These are phyloP conservation scores for Pseudomyrmex dendroicus DNA, from an alignment of 1,140 invertebrate species.

Conservation along the genomic window DNA sequence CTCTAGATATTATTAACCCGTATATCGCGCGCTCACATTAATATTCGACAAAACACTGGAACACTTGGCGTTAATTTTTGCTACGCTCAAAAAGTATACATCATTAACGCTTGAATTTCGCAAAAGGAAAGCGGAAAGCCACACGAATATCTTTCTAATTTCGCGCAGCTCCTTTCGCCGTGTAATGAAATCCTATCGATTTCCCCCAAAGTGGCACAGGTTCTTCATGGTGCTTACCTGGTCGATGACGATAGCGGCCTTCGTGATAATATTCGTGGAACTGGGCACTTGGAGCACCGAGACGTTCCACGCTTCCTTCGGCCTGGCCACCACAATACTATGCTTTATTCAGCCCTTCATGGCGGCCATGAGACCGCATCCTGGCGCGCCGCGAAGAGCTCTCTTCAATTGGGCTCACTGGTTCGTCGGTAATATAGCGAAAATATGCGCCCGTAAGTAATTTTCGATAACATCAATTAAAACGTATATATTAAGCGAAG, in stretches of 20 bases:
- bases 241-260: slow-evolving; percentile 90
- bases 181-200: slow-evolving; percentile 48
- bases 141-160: not conserved
- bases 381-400: slow-evolving; percentile 91
- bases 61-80: no score
- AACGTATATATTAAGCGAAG: no score
- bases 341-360: slow-evolving; percentile 94
- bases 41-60: not conserved
- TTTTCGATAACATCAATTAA: not conserved
- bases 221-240: slow-evolving; percentile 94
- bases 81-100: not conserved
- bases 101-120: slow-evolving; percentile 26
- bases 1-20: not conserved
- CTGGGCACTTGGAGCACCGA: slow-evolving; percentile 90
- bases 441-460: slow-evolving; percentile 95
- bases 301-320: slow-evolving; percentile 93
- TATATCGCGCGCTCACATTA: not conserved
- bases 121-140: slow-evolving; percentile 14
- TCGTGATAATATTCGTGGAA: slow-evolving; percentile 94
- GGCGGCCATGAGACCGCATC: slow-evolving; percentile 94
- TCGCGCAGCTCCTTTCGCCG: not conserved
- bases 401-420: slow-evolving; percentile 98
- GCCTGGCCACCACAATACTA: slow-evolving; percentile 90
- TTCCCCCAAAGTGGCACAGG: slow-evolving; percentile 90
- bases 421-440: slow-evolving; percentile 96